Conservation (phyloP, 1,140 invertebrate genomes). For the Ridgeia piscesae region DNA sequence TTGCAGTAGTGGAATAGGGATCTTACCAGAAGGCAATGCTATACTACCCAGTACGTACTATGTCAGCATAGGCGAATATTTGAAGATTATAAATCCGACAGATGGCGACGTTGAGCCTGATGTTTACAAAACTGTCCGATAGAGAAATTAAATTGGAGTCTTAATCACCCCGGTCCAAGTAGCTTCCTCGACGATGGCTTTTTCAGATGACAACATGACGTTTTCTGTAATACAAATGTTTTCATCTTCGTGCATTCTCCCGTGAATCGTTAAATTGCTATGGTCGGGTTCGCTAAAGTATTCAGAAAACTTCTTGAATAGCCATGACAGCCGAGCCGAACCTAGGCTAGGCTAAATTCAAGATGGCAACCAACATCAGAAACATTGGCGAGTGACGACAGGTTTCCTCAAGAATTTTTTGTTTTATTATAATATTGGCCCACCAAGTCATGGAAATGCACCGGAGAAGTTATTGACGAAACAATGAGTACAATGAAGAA, state of each 20-base stretch:
- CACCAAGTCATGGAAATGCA: not conserved
- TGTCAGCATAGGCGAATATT: too few relatives aligned
- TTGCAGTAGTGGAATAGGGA: too few relatives aligned
- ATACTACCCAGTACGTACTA: too few relatives aligned
- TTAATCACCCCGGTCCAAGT: not conserved
- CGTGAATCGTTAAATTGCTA: not conserved
- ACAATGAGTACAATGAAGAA: not conserved
- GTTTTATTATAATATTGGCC: not conserved
- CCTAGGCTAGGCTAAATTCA: not conserved
- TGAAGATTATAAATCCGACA: not conserved
- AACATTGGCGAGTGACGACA: not conserved
- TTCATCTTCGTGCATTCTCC: not conserved
- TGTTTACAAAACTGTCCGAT: not conserved
- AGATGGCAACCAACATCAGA: not conserved
- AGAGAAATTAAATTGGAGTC: not conserved
- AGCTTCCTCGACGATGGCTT: not conserved
- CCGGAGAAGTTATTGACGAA: not conserved
- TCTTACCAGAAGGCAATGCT: too few relatives aligned
- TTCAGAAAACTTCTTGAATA: not conserved
- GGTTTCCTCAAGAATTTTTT: not conserved
- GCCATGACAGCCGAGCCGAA: not conserved
- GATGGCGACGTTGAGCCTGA: not conserved
- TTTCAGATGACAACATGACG: not conserved
- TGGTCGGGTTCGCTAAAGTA: not conserved
- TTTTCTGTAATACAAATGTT: not conserved